Conservation (phyloP, 2,113 vertebrate genomes). For the Oreotrochilus melanogaster region DNA sequence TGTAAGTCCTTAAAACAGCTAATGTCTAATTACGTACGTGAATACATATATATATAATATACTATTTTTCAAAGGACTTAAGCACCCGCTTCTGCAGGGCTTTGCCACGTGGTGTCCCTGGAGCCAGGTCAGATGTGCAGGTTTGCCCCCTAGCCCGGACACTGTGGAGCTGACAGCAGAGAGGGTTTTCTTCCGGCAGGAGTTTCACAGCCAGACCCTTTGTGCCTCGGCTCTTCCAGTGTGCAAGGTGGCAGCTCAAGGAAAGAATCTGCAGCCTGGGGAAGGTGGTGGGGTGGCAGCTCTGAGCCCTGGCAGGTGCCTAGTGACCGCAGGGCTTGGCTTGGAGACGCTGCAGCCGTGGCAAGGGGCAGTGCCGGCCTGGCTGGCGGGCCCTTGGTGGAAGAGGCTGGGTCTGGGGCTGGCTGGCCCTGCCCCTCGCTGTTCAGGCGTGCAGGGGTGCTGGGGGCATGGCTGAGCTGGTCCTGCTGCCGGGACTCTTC, state of each 20-base stretch:
- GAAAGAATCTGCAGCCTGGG: rapidly evolving
- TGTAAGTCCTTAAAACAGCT: neutral
- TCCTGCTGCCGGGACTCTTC: neutral
- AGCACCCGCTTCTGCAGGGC: rapidly evolving
- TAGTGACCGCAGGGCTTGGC: too few species aligned
- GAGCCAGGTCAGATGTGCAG: rapidly evolving
- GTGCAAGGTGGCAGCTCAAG: too few species aligned
- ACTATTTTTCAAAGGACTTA: rapidly evolving
- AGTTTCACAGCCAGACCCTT: too few species aligned
- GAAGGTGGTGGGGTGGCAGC: rapidly evolving
- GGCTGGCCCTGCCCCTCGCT: neutral
- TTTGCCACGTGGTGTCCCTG: rapidly evolving
- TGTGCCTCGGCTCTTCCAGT: rapidly evolving
- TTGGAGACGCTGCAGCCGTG: neutral
- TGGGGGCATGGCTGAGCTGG: rapidly evolving
- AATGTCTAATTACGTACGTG: too few species aligned
- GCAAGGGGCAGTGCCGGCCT: rapidly evolving
- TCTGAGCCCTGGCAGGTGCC: neutral
- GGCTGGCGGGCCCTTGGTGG: neutral
- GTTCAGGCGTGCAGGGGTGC: rapidly evolving
- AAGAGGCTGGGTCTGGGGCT: too few species aligned
- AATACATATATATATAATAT: rapidly evolving
- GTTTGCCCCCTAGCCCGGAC: rapidly evolving
- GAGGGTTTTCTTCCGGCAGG: neutral
- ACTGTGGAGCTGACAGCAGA: neutral